phyloP scores from a whole-genome alignment of 1,140 invertebrate species.

The Ceratina japonica region DNA sequence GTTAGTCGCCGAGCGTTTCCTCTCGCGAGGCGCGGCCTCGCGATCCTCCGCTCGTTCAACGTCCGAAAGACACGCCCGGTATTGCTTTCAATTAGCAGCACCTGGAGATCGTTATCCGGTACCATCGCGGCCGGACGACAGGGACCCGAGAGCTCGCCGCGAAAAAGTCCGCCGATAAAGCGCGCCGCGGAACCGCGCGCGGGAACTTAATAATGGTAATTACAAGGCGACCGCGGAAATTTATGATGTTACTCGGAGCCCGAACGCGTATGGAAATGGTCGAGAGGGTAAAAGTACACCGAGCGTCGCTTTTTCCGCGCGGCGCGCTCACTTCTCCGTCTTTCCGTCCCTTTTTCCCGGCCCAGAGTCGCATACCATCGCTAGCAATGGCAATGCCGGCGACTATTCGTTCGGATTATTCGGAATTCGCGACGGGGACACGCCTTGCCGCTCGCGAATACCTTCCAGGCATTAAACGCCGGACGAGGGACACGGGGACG shows the following conservation, averaged over 20 bases:
- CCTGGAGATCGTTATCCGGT: constrained; percentile 52
- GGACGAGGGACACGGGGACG: too few species aligned
- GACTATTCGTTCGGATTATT: constrained; percentile 24
- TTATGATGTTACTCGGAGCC: constrained; percentile 40
- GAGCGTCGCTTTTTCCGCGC: constrained; percentile 5
- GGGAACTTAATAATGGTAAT: constrained; percentile 65
- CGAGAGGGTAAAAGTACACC: background rate
- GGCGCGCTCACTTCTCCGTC: background rate
- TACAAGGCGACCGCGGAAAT: constrained; percentile 57
- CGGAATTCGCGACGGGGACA: constrained; percentile 6
- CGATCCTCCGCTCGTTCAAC: constrained; percentile 44
- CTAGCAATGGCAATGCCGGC: background rate
- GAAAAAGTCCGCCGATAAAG: constrained; percentile 56
- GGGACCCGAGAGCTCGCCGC: constrained; percentile 17
- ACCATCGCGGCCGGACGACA: constrained; percentile 37
- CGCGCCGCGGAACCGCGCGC: constrained; percentile 40
- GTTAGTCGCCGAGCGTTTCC: constrained; percentile 8
- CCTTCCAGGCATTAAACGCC: background rate
- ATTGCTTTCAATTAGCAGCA: constrained; percentile 75
- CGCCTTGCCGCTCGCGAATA: constrained; percentile 7
- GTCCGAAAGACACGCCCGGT: constrained; percentile 50
- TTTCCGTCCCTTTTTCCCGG: background rate
- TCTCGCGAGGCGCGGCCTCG: constrained; percentile 8
- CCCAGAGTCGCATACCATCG: constrained; percentile 1
- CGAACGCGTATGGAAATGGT: constrained; percentile 40